phyloP scores from a whole-genome alignment of 2,888 invertebrate genomes.

The Ectemnius lituratus region DNA sequence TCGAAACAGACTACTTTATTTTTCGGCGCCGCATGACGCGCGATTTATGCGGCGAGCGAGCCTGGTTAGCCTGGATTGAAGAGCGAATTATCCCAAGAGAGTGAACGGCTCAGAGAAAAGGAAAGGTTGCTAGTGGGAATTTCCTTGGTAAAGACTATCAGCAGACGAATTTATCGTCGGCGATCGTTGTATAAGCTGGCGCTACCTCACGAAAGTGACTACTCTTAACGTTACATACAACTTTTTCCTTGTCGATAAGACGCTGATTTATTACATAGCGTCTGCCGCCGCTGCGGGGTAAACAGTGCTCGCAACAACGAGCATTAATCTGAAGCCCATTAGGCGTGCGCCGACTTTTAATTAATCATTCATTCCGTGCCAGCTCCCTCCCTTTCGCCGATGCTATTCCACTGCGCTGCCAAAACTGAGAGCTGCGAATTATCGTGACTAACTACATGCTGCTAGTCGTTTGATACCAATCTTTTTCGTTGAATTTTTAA shows the following conservation, averaged over 20 bases:
- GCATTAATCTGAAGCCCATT: constrained; percentile 71
- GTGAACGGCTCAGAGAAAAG: background rate
- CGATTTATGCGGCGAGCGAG: constrained; percentile 23
- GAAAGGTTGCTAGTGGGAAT: background rate
- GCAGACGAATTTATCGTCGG: constrained; percentile 40
- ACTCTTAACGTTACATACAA: constrained; percentile 51
- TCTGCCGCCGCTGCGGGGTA: constrained; percentile 42
- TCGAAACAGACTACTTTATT: background rate
- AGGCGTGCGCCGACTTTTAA: constrained; percentile 64
- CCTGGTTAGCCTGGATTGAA: constrained; percentile 37
- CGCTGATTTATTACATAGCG: constrained; percentile 59
- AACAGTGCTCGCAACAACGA: constrained; percentile 62
- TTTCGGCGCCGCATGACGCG: constrained; percentile 13
- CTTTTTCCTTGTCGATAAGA: constrained; percentile 53
- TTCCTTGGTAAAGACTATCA: background rate
- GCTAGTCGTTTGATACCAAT: constrained; percentile 31
- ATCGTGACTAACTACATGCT: background rate
- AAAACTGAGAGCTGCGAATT: constrained; percentile 41
- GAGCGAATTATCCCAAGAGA: constrained; percentile 47
- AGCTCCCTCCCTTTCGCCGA: constrained; percentile 18
- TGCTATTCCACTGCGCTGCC: constrained; percentile 12
- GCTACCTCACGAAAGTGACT: constrained; percentile 43
- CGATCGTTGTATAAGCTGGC: constrained; percentile 35
- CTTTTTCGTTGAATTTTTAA: background rate
- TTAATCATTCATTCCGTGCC: constrained; percentile 64